Base-by-base conservation (phyloP, 2,113 vertebrate genomes). In the Zosterops lateralis region DNA sequence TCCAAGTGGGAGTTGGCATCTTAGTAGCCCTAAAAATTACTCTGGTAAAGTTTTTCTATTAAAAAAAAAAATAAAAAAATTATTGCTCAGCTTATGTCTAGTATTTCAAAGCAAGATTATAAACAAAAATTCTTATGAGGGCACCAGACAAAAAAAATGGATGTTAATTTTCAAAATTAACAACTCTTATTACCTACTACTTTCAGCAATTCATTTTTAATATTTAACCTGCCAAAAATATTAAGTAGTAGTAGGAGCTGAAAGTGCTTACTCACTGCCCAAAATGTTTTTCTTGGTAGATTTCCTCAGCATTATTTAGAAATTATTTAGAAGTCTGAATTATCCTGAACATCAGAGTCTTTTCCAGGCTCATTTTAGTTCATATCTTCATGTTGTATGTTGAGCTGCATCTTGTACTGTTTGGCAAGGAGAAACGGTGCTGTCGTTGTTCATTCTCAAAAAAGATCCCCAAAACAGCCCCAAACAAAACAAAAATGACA, bases 401-500 rank as follows among this genome's bases (percentile, higher is more conserved):
- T 17, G 84, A 68, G 5, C 45, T 8, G 4, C 17, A 15, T 32
- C 11, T 64, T n/a, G 17, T 38, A 13, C 6, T 12, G 11, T 72
- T n/a, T 21, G 17, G 3, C 25, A 62, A 74, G 36, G 8, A 78
- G 18, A 89, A 91, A 61, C n/a, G 72, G 1, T 31, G 8, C 2
- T 90, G 10, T 34, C 16, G 25, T 7, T 31, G 13, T 45, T 22
- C 3, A 4, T 48, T 64, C 17, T 45, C 8, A 14, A 66, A 66
- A 66, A 75, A 47, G 34, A 32, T 5, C 2, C 13, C 7, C 9
- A 11, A 17, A 22, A 15, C 14, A 24, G 6, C 11, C 7, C 11
- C 7, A 65, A 29, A 32, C 0, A 57, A 73, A 36, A 21, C 14
- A 9, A 7, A 3, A 13, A 7, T 2, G 31, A 17, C 3, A 10